phyloP scores from a whole-genome alignment of 2,888 invertebrate species.

The Ennomos fuscantarius region DNA sequence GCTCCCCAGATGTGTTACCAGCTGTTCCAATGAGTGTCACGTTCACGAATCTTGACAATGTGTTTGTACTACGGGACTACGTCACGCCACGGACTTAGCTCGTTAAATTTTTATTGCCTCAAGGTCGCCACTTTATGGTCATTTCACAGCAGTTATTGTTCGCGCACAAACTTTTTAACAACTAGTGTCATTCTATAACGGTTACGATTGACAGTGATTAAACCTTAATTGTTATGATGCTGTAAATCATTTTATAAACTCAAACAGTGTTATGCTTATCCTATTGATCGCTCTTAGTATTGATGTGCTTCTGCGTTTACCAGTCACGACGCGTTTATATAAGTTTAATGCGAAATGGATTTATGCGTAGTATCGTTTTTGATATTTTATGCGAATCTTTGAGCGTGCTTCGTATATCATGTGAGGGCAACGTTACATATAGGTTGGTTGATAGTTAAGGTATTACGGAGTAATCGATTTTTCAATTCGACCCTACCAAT shows the following conservation, averaged over 20 bases:
- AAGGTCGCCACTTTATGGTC: constrained; percentile 86
- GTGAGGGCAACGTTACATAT: constrained; percentile 28
- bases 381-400: constrained; percentile 38
- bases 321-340: constrained; percentile 33
- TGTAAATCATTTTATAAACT: constrained; percentile 67
- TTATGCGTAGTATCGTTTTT: constrained; percentile 44
- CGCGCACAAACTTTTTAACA: constrained; percentile 74
- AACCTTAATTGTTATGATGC: constrained; percentile 75
- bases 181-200: constrained; percentile 72
- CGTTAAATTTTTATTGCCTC: constrained; percentile 85
- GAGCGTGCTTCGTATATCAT: constrained; percentile 36
- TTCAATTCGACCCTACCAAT: constrained; percentile 35
- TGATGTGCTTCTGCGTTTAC: constrained; percentile 16
- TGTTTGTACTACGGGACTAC: constrained; percentile 70
- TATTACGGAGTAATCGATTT: constrained; percentile 10
- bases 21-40: constrained; percentile 83
- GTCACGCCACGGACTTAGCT: constrained; percentile 70
- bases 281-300: constrained; percentile 29
- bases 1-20: constrained; percentile 67
- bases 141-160: constrained; percentile 84
- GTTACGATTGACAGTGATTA: constrained; percentile 81
- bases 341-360: constrained; percentile 46
- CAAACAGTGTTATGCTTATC: constrained; percentile 60
- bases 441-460: constrained; percentile 38
- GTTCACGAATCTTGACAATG: constrained; percentile 58